Base-by-base conservation (phyloP, 1,140 invertebrate genomes). In the Drosophila punjabiensis region DNA sequence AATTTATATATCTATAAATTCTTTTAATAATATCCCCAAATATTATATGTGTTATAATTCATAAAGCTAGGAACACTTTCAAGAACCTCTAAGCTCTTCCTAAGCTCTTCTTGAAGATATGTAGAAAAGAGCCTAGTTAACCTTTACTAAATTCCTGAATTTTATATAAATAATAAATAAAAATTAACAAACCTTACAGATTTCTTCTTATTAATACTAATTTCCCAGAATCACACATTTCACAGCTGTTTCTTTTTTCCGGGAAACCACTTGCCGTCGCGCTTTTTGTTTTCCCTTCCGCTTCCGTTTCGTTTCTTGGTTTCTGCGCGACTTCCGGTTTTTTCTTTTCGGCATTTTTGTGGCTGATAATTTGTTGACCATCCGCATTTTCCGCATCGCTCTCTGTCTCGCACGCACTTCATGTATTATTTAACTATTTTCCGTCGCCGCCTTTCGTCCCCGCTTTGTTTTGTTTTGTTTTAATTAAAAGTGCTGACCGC, bases 401-500 rank as follows among this genome's bases (percentile, higher is more conserved):
- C 60, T 68, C 56, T 76, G 45, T 79, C 66, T 76, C 69, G 47
- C 75, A 76, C 70, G 65, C 73, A 74, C 71, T 45, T 55, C 50
- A 68, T 77, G 65, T 55, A 83, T 87, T 88, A 87, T 87, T 87
- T 88, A 88, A 81, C 82, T 79, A 80, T 66, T 77, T 66, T 28
- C 70, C 59, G 39, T 37, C 24, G 20, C 45, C 39, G 24, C 48
- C 58, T n/a, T 45, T 59, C 48, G 6, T 24, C 13, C 20, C 59
- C 62, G 47, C 11, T 69, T 53, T 67, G 62, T 43, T 66, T 76
- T 87, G 76, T 82, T 90, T 89, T 90, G 86, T 74, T 89, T 90
- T 89, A 90, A 86, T 89, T 89, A 90, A 89, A 88, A 90, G 79
- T 85, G 82, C 84, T 89, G 86, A 80, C 86, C 85, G 68, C 82